phyloP scores from a whole-genome alignment of 2,113 vertebrate species.

The Larimichthys polyactis region DNA sequence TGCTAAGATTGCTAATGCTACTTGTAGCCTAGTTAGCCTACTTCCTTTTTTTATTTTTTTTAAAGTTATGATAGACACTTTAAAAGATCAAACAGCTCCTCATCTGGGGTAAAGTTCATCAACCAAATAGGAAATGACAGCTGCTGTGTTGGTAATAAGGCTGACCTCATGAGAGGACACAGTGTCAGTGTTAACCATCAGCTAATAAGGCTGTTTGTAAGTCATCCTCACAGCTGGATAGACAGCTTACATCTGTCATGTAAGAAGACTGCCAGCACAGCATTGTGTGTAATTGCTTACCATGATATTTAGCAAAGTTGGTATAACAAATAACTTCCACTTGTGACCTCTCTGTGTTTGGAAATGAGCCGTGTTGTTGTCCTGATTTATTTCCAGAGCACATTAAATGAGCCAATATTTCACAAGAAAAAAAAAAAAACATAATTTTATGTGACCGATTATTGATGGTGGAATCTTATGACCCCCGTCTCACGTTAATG shows the following conservation, averaged over 20 bases:
- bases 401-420: background rate
- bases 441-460: background rate
- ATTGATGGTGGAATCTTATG: background rate
- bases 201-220: background rate
- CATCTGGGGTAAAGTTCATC: slow-evolving; percentile 59
- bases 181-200: background rate
- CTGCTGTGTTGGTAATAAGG: background rate
- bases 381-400: background rate
- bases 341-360: background rate
- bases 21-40: background rate
- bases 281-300: background rate
- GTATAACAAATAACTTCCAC: background rate
- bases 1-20: background rate
- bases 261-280: background rate
- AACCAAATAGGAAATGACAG: slow-evolving; percentile 4
- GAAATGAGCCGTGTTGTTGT: background rate
- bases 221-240: background rate
- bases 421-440: background rate
- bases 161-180: background rate
- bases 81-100: background rate
- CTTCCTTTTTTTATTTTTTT: background rate
- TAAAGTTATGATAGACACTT: background rate
- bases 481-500: background rate
- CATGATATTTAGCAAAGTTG: background rate
- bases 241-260: background rate